phyloP scores from a whole-genome alignment of 2,797 vertebrate species.

The Micropoecilia bifurca region DNA sequence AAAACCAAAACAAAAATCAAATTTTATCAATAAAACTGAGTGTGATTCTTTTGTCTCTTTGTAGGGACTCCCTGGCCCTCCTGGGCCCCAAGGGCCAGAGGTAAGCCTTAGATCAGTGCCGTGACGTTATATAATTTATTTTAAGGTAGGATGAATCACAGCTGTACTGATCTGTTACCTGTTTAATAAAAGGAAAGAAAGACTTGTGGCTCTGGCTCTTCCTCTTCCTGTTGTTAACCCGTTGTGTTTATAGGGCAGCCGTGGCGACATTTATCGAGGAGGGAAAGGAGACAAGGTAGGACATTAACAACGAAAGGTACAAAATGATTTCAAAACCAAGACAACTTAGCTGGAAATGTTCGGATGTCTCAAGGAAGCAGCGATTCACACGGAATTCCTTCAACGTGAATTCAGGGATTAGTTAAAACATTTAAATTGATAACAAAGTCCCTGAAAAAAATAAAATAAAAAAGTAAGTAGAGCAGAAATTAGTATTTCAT shows the following conservation, averaged over 20 bases:
- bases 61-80: conserved; percentile 86
- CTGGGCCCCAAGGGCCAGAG: conserved; percentile 85
- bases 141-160: background rate
- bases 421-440: background rate
- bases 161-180: background rate
- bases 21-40: background rate
- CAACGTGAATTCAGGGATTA: background rate
- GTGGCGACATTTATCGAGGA: conserved; percentile 88
- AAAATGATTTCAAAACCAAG: background rate
- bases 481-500: background rate
- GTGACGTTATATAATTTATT: background rate
- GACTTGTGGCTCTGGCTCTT: background rate
- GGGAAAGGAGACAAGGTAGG: conserved; percentile 94
- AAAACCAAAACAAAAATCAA: background rate
- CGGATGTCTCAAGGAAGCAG: background rate
- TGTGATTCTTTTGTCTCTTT: conserved; percentile 15
- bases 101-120: conserved; percentile 76
- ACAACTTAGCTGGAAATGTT: background rate
- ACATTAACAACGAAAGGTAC: background rate
- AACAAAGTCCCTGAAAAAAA: background rate
- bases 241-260: conserved; percentile 86
- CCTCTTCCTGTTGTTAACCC: conserved; percentile 14
- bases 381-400: background rate
- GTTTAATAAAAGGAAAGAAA: background rate
- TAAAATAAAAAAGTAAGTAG: background rate